phyloP scores from a whole-genome alignment of 2,113 vertebrate species.

The Aythya baeri region DNA sequence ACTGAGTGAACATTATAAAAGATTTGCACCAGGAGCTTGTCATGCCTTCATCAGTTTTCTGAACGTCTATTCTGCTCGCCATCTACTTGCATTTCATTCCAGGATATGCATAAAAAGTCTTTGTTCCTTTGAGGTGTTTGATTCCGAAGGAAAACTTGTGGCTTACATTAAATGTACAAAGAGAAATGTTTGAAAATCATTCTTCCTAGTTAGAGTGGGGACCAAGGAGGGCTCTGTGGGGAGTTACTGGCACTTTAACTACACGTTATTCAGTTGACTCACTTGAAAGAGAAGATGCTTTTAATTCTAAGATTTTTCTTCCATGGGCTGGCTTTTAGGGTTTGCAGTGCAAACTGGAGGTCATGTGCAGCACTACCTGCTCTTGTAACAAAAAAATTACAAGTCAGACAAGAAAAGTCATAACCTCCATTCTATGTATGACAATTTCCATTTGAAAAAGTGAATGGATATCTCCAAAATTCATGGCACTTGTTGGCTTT shows the following conservation, averaged over 20 bases:
- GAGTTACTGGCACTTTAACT: background rate
- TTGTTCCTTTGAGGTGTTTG: background rate
- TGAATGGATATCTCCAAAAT: background rate
- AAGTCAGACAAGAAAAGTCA: background rate
- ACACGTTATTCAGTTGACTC: background rate
- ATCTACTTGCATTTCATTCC: background rate
- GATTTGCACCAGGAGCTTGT: background rate
- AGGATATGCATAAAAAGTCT: background rate
- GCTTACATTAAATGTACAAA: background rate
- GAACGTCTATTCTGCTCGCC: background rate
- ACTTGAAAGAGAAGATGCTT: background rate
- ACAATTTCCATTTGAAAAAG: background rate
- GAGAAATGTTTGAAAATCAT: background rate
- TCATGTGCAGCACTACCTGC: background rate
- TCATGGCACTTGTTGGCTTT: background rate
- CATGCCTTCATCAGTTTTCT: background rate
- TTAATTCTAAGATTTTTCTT: background rate
- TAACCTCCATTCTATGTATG: background rate
- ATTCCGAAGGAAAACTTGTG: background rate
- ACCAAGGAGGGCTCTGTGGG: background rate
- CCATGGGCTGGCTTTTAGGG: background rate
- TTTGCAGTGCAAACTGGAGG: background rate
- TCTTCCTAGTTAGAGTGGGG: background rate
- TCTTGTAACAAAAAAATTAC: background rate
- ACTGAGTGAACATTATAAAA: background rate